A percentile compares a stretch with the other conserved stretches of the same genome.
These are phyloP conservation scores for Dasyurus viverrinus DNA, from an alignment of 2,113 vertebrate genomes.

Conservation along the genomic window DNA sequence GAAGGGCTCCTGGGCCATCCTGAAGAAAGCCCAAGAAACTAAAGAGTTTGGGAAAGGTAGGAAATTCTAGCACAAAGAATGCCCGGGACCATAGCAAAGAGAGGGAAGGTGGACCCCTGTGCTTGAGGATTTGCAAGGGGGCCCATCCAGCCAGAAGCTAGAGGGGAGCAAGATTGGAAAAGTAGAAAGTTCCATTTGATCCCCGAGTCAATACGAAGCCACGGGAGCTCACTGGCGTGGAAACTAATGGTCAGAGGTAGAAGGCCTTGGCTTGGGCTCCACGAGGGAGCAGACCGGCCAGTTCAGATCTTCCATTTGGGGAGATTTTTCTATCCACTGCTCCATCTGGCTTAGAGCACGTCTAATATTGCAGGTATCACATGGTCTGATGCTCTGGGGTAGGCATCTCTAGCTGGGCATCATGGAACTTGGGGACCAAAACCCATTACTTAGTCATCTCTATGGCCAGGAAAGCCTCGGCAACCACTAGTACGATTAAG, in stretches of 20 bases:
- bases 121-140: neutral
- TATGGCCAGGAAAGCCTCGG: neutral
- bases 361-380: neutral
- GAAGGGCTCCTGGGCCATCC: neutral
- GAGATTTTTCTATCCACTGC: neutral
- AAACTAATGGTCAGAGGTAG: neutral
- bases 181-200: neutral
- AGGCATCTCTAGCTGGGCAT: neutral
- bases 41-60: neutral
- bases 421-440: neutral
- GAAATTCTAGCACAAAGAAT: neutral
- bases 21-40: neutral
- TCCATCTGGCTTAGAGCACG: neutral
- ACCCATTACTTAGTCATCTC: neutral
- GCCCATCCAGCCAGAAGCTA: no score
- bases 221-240: neutral
- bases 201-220: neutral
- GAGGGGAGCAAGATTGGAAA: neutral
- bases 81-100: neutral
- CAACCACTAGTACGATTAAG: neutral
- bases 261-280: neutral
- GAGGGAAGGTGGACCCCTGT: neutral
- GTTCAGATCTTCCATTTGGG: neutral
- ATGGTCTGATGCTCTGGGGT: neutral
- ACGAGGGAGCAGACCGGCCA: accelerated